A percentile compares a stretch with the other conserved stretches of the same genome.
Conservation (phyloP, 2,888 invertebrate genomes). For the Noctua comes region DNA sequence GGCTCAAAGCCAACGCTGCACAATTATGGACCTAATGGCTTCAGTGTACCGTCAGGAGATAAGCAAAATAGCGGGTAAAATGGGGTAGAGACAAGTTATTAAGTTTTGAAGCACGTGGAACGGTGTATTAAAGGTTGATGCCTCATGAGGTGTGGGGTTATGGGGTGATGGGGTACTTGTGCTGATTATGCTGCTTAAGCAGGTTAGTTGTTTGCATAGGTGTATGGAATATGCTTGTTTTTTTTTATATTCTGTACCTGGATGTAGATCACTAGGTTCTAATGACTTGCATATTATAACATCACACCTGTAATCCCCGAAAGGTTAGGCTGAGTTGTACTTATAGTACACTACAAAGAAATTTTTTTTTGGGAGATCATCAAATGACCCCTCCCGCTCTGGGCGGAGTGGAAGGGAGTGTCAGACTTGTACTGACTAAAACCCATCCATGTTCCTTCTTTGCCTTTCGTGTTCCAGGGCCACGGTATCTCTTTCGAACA, state of each 20-base stretch:
- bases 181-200: constrained; percentile 13
- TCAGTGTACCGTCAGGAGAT: constrained; percentile 64
- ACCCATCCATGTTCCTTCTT: no score
- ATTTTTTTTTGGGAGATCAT: no score
- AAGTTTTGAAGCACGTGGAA: constrained; percentile 35
- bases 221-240: neutral
- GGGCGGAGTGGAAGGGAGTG: no score
- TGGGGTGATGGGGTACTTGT: constrained; percentile 3
- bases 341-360: neutral
- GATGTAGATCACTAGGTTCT: neutral
- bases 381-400: no score
- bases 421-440: no score
- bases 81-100: constrained; percentile 54
- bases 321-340: neutral
- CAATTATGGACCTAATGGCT: constrained; percentile 75
- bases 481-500: no score
- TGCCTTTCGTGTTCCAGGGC: no score
- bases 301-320: neutral
- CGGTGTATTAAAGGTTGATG: constrained; percentile 34
- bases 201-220: neutral
- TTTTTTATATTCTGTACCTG: neutral
- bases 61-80: constrained; percentile 53
- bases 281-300: neutral
- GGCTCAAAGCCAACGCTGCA: constrained; percentile 77
- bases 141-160: constrained; percentile 8